A percentile compares a stretch with the other conserved stretches of the same genome.
Evolutionary conservation across 2,113 vertebrate genomes (phyloP).

Genomic region (Lamprotornis superbus): DNA sequence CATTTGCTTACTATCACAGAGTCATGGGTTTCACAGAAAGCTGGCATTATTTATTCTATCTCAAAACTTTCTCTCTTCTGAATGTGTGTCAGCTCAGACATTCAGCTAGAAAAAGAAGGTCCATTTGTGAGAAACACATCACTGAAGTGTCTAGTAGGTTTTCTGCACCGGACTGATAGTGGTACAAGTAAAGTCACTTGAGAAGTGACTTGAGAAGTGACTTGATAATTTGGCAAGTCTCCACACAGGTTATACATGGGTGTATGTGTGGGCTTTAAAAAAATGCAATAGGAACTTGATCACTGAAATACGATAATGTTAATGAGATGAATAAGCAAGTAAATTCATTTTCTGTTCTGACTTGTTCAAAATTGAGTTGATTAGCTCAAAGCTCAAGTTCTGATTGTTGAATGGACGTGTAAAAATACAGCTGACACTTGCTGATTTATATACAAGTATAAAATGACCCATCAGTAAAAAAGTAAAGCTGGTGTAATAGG

Average conservation of each 20-base stretch:
- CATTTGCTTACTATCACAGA: neutral
- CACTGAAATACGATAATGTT: neutral
- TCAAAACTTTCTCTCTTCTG: neutral
- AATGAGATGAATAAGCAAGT: neutral
- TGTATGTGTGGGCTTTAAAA: neutral
- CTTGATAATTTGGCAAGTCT: no score
- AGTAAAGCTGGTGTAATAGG: neutral
- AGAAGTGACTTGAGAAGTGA: no score
- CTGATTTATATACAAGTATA: neutral
- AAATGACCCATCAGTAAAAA: neutral
- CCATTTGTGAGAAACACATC: neutral
- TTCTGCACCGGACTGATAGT: neutral
- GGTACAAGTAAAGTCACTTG: neutral
- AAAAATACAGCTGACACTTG: neutral
- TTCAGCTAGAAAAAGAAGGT: neutral
- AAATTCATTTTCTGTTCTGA: neutral
- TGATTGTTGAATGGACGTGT: neutral
- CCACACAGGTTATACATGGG: neutral
- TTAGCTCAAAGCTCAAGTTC: neutral
- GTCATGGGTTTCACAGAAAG: neutral
- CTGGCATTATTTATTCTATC: neutral
- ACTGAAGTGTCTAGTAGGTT: neutral
- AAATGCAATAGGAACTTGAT: neutral
- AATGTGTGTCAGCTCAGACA: neutral
- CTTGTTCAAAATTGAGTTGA: neutral